These are phyloP conservation scores for Anser cygnoides DNA, from an alignment of 2,113 vertebrate genomes.

Conservation along the genomic window DNA sequence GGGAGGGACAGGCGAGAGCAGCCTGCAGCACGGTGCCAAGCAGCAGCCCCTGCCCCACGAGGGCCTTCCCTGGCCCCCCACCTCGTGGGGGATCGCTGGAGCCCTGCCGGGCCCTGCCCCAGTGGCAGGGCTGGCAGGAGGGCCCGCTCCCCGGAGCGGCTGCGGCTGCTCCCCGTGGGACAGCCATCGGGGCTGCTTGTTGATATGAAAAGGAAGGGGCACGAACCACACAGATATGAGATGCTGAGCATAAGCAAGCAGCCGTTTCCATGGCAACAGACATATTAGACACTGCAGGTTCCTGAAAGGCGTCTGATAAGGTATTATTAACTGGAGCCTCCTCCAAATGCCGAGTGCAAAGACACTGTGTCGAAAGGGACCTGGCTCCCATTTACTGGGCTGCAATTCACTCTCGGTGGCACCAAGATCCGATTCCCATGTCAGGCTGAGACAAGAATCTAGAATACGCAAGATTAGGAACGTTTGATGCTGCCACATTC, in stretches of 20 bases:
- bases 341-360: constrained; percentile 64
- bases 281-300: constrained; percentile 80
- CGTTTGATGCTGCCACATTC: background rate
- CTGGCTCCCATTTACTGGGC: constrained; percentile 38
- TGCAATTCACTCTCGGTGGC: constrained; percentile 19
- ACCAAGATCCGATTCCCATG: background rate
- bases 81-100: rapidly evolving
- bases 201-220: constrained; percentile 35
- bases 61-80: rapidly evolving
- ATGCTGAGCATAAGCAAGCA: constrained; percentile 75
- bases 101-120: background rate
- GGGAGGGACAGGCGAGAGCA: background rate
- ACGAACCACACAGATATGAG: constrained; percentile 47
- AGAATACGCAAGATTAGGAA: background rate
- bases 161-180: background rate
- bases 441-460: background rate
- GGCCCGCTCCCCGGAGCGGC: background rate
- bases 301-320: constrained; percentile 81
- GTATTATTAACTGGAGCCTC: constrained; percentile 81
- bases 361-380: constrained; percentile 48
- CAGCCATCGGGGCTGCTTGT: constrained; percentile 42
- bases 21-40: background rate
- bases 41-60: background rate
- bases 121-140: background rate
- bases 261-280: constrained; percentile 78